These are phyloP conservation scores for Zeuzera pyrina DNA, from an alignment of 2,888 invertebrate species.

Conservation along the genomic window DNA sequence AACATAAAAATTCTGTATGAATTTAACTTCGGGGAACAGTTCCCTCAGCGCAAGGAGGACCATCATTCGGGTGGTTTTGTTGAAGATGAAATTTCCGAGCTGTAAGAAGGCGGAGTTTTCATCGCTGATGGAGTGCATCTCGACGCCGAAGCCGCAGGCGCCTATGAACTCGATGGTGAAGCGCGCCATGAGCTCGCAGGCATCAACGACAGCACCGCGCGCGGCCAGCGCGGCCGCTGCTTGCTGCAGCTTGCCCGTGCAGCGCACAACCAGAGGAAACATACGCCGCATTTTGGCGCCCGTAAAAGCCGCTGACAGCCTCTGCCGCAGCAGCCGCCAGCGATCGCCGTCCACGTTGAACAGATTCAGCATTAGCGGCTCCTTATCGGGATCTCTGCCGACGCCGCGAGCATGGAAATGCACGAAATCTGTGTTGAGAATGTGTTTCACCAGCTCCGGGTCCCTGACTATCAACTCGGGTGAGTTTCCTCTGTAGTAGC, in stretches of 20 bases:
- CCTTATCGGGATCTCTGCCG: slow-evolving; percentile 9
- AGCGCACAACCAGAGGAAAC: slow-evolving; percentile 19
- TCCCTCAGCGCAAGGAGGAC: no score
- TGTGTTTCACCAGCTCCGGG: slow-evolving; percentile 16
- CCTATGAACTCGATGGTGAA: slow-evolving; percentile 34
- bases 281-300: slow-evolving; percentile 20
- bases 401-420: slow-evolving; percentile 15
- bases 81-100: slow-evolving; percentile 21
- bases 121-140: slow-evolving; percentile 24
- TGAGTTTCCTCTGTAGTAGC: slow-evolving; percentile 9
- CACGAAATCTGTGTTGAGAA: slow-evolving; percentile 17
- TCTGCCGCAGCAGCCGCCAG: slow-evolving; percentile 14
- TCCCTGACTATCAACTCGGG: slow-evolving; percentile 18
- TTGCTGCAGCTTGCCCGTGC: slow-evolving; percentile 12
- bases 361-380: slow-evolving; percentile 17
- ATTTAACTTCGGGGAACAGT: no score
- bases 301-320: slow-evolving; percentile 16
- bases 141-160: slow-evolving; percentile 30
- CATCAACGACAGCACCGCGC: slow-evolving; percentile 13
- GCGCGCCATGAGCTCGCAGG: slow-evolving; percentile 28
- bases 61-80: slow-evolving; percentile 12
- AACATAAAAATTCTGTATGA: no score
- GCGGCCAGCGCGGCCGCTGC: slow-evolving; percentile 5
- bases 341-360: slow-evolving; percentile 18
- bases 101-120: slow-evolving; percentile 25